Conservation (phyloP, 2,888 invertebrate species). For the Pegoplata infirma region DNA sequence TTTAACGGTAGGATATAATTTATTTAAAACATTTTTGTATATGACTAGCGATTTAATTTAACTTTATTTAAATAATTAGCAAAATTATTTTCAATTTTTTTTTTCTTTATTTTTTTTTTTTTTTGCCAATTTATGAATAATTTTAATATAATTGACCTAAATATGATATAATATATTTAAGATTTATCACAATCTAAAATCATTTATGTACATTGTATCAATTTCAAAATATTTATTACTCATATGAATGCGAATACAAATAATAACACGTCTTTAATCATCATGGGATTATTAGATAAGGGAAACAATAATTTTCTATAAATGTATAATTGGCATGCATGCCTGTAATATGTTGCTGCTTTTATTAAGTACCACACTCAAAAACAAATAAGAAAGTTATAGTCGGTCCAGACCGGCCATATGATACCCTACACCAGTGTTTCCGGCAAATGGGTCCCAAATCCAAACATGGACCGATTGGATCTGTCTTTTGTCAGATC, state of each 20-base stretch:
- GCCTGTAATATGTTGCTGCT: too few relatives aligned
- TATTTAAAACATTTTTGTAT: not conserved
- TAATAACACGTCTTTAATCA: constrained; percentile 5
- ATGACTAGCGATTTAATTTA: not conserved
- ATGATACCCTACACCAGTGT: too few relatives aligned
- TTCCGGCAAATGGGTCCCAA: too few relatives aligned
- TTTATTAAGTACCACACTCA: too few relatives aligned
- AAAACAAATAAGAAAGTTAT: too few relatives aligned
- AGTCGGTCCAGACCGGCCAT: too few relatives aligned
- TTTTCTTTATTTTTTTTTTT: not conserved
- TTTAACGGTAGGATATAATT: not conserved
- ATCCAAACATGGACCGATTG: too few relatives aligned
- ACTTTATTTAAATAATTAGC: too few relatives aligned
- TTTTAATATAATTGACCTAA: not conserved
- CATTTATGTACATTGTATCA: constrained; percentile 7
- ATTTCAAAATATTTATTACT: constrained; percentile 31
- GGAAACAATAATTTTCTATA: not conserved
- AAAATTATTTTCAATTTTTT: too few relatives aligned
- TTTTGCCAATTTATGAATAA: not conserved
- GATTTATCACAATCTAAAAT: constrained; percentile 8
- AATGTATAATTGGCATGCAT: too few relatives aligned
- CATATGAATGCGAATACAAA: constrained; percentile 1
- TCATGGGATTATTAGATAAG: constrained; percentile 5
- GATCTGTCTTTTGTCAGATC: too few relatives aligned
- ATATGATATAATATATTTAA: not conserved